These are phyloP conservation scores for Chydorus sphaericus DNA, from an alignment of 2,888 invertebrate genomes.

Conservation along the genomic window DNA sequence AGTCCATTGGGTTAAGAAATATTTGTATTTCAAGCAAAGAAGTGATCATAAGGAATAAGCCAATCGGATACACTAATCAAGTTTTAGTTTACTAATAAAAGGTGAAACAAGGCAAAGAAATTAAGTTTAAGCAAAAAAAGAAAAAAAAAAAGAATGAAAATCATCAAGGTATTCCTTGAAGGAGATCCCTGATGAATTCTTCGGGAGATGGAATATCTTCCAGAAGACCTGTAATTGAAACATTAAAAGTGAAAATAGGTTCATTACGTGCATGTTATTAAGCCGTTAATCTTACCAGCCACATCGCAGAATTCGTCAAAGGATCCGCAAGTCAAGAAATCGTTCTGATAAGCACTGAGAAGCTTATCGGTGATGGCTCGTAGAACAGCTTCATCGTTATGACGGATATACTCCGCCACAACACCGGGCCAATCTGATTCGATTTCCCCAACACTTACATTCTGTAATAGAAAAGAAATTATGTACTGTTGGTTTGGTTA, in stretches of 20 bases:
- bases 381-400: slow-evolving; percentile 78
- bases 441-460: slow-evolving; percentile 32
- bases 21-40: neutral
- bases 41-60: too few species aligned
- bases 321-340: slow-evolving; percentile 75
- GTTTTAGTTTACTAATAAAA: too few species aligned
- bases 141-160: neutral
- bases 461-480: slow-evolving; percentile 32
- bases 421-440: slow-evolving; percentile 79
- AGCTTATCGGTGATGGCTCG: slow-evolving; percentile 77
- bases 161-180: slow-evolving; percentile 27
- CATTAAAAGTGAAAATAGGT: slow-evolving; percentile 4
- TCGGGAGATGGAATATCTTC: slow-evolving; percentile 51
- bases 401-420: slow-evolving; percentile 81
- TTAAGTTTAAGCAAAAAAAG: neutral
- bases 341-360: slow-evolving; percentile 66
- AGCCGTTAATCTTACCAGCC: slow-evolving; percentile 41
- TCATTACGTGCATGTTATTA: neutral
- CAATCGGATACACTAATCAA: too few species aligned
- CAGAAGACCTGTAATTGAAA: slow-evolving; percentile 40
- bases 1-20: neutral
- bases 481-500: slow-evolving; percentile 1
- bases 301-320: slow-evolving; percentile 89
- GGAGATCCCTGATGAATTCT: slow-evolving; percentile 38
- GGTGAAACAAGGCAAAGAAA: neutral